Evolutionary conservation across 2,888 invertebrate species (phyloP).

Genomic region (Synergus gifuensis): DNA sequence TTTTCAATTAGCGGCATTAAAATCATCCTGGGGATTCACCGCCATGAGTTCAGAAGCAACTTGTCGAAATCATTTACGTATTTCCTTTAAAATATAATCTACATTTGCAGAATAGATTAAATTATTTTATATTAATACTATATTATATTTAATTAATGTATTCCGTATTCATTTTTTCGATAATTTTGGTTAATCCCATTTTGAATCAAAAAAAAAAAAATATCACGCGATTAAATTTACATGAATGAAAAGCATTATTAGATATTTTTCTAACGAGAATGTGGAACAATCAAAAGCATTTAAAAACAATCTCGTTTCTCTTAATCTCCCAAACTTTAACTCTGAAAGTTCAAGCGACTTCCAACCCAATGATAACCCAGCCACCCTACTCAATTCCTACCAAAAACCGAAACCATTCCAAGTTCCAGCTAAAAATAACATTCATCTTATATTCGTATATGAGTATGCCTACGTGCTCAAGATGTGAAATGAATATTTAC

Average conservation of each 20-base stretch:
- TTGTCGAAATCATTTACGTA: too few species aligned
- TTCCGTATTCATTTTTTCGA: not conserved
- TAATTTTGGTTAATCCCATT: not conserved
- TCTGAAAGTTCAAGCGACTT: slow-evolving; percentile 64
- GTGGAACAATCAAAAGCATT: slow-evolving; percentile 1
- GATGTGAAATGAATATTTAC: not conserved
- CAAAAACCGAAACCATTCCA: slow-evolving; percentile 20
- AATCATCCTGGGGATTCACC: not conserved
- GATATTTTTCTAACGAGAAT: slow-evolving; percentile 21
- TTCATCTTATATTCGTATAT: not conserved
- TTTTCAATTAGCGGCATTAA: not conserved
- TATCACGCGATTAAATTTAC: not conserved
- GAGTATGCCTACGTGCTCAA: not conserved
- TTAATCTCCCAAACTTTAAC: slow-evolving; percentile 56
- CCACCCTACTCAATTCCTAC: slow-evolving; percentile 52
- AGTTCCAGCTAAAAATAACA: slow-evolving; percentile 11
- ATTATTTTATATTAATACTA: too few species aligned
- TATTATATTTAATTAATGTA: too few species aligned
- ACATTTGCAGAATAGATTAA: not conserved
- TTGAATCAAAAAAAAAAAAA: too few species aligned
- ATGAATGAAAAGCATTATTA: slow-evolving; percentile 7
- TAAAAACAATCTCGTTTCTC: not conserved
- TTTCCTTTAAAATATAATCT: not conserved
- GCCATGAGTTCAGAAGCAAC: too few species aligned
- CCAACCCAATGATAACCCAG: slow-evolving; percentile 68